Percentiles rank a stretch among this genome's conserved stretches.
Conservation (phyloP, 2,797 vertebrate species). For the Coluber constrictor region DNA sequence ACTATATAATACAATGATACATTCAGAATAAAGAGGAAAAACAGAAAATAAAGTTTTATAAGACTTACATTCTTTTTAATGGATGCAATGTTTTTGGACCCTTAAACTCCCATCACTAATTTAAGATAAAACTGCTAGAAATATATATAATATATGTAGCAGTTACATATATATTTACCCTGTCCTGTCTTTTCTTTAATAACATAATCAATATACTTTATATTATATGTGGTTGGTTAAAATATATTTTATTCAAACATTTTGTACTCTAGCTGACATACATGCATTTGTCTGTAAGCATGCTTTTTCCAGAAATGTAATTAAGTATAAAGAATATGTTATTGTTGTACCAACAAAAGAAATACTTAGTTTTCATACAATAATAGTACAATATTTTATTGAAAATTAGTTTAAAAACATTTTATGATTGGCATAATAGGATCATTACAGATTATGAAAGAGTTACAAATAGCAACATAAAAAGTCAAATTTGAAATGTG, state of each 20-base stretch:
- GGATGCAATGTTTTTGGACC: not conserved
- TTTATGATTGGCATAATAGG: not conserved
- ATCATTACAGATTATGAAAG: not conserved
- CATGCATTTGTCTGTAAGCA: conserved; percentile 29
- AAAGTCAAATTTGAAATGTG: not conserved
- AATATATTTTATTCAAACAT: not conserved
- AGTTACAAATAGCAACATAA: not conserved
- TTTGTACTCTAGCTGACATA: conserved; percentile 17
- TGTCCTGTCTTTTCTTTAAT: not conserved
- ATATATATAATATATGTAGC: not conserved
- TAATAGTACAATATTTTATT: not conserved
- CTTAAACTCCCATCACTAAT: not conserved
- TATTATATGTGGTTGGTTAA: conserved; percentile 13
- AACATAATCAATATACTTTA: not conserved
- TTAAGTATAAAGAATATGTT: not conserved
- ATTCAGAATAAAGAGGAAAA: not conserved
- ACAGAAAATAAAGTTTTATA: not conserved
- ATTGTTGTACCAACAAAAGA: not conserved
- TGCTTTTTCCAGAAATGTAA: not conserved
- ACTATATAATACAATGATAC: too few species aligned
- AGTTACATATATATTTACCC: too few species aligned
- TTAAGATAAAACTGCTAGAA: not conserved
- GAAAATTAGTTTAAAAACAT: conserved; percentile 28
- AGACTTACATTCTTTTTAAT: not conserved
- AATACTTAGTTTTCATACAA: conserved; percentile 20